phyloP scores from a whole-genome alignment of 2,888 invertebrate species.

The Lepas anatifera region DNA sequence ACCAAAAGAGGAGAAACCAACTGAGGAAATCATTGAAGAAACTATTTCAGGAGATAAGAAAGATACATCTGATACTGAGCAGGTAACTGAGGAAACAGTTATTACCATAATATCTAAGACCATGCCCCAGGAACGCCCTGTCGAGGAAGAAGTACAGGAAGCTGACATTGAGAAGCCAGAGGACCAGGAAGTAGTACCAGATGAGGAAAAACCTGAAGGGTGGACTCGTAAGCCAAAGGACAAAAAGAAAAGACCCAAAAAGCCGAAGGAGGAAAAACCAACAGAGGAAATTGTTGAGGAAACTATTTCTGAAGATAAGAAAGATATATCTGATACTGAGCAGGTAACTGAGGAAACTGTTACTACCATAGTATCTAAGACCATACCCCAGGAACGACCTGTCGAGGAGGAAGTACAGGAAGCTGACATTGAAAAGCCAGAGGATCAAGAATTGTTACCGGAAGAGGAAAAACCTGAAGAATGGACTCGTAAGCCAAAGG shows the following conservation, averaged over 20 bases:
- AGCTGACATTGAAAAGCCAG: slow-evolving; percentile 20
- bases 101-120: background rate
- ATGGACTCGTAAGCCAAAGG: too few species aligned
- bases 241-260: slow-evolving; percentile 28
- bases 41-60: slow-evolving; percentile 14
- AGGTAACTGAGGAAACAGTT: slow-evolving; percentile 24
- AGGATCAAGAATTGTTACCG: slow-evolving; percentile 22
- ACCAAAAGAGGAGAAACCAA: slow-evolving; percentile 26
- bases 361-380: background rate
- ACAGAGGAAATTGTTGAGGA: too few species aligned
- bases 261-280: slow-evolving; percentile 26
- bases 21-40: slow-evolving; percentile 17
- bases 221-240: slow-evolving; percentile 16
- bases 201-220: slow-evolving; percentile 15
- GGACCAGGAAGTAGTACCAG: slow-evolving; percentile 5
- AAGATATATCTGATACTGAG: too few species aligned
- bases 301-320: too few species aligned
- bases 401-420: slow-evolving; percentile 24
- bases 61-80: slow-evolving; percentile 21
- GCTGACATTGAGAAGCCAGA: slow-evolving; percentile 5
- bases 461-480: too few species aligned
- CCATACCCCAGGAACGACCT: slow-evolving; percentile 4
- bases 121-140: too few species aligned
- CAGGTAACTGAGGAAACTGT: background rate
- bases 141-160: slow-evolving; percentile 3